Percentiles rank a stretch among this genome's conserved stretches.
These are phyloP conservation scores for Pristis pectinata DNA, from an alignment of 2,797 vertebrate species.

Conservation along the genomic window DNA sequence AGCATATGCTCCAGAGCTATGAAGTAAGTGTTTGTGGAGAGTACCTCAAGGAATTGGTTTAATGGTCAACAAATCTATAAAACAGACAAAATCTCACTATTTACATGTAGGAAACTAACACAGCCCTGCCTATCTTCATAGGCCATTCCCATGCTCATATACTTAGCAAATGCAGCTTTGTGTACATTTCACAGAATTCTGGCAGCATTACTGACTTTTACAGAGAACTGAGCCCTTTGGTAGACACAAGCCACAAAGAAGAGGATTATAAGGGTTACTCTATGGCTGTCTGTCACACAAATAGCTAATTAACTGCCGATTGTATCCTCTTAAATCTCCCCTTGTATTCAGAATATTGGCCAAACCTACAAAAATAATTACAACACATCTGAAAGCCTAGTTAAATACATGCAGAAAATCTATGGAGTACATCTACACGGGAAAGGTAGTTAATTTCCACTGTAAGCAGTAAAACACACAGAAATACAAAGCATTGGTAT, in stretches of 20 bases:
- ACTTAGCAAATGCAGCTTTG: constrained; percentile 57
- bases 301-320: constrained; percentile 56
- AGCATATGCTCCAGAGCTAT: not conserved
- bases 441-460: constrained; percentile 33
- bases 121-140: constrained; percentile 46
- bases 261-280: constrained; percentile 49
- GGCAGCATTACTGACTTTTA: constrained; percentile 48
- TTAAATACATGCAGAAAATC: constrained; percentile 35
- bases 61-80: not conserved
- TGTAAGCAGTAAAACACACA: constrained; percentile 11
- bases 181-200: constrained; percentile 59
- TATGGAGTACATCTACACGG: constrained; percentile 18
- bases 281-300: constrained; percentile 50
- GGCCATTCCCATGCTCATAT: constrained; percentile 51
- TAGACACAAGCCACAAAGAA: constrained; percentile 51
- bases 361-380: constrained; percentile 39
- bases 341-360: constrained; percentile 36
- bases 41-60: not conserved
- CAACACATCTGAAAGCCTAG: constrained; percentile 35
- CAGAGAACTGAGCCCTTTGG: constrained; percentile 45
- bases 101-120: constrained; percentile 47
- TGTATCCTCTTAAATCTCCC: constrained; percentile 40
- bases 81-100: constrained; percentile 13
- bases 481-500: not conserved
- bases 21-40: not conserved